Conservation (phyloP, 2,888 invertebrate genomes). For the Neuroscelio doddi region DNA sequence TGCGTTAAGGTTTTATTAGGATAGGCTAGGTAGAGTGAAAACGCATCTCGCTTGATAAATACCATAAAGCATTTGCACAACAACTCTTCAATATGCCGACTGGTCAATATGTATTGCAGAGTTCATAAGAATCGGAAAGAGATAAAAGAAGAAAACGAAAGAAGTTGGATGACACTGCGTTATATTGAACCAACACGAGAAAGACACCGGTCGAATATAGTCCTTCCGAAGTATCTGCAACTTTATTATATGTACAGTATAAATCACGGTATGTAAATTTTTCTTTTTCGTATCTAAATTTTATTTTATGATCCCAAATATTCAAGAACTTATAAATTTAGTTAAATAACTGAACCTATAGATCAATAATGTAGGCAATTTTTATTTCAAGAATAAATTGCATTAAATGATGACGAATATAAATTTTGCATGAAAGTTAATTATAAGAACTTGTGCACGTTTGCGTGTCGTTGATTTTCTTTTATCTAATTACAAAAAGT, state of each 20-base stretch:
- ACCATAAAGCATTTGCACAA: conserved; percentile 51
- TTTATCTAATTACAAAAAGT: too few relatives aligned
- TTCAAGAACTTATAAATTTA: too few relatives aligned
- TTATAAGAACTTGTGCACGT: too few relatives aligned
- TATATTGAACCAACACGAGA: conserved; percentile 15
- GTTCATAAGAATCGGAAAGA: conserved; percentile 10
- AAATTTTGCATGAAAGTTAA: too few relatives aligned
- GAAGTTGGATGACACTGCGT: conserved; percentile 11
- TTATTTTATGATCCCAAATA: too few relatives aligned
- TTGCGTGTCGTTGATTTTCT: too few relatives aligned
- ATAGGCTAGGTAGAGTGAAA: conserved; percentile 46
- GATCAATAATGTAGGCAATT: too few relatives aligned
- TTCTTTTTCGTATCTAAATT: too few relatives aligned
- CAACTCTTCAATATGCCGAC: conserved; percentile 45
- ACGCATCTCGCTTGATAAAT: conserved; percentile 56
- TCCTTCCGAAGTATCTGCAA: conserved; percentile 40
- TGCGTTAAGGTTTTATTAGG: conserved; percentile 44
- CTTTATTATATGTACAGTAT: conserved; percentile 39
- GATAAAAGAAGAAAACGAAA: conserved; percentile 17
- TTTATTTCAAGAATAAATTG: too few relatives aligned
- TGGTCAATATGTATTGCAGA: conserved; percentile 53
- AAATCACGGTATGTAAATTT: not conserved
- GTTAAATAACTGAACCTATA: too few relatives aligned
- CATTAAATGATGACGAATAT: too few relatives aligned
- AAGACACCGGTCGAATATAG: conserved; percentile 46